phyloP scores from a whole-genome alignment of 2,113 vertebrate genomes.

The Myanophis thanlyinensis region DNA sequence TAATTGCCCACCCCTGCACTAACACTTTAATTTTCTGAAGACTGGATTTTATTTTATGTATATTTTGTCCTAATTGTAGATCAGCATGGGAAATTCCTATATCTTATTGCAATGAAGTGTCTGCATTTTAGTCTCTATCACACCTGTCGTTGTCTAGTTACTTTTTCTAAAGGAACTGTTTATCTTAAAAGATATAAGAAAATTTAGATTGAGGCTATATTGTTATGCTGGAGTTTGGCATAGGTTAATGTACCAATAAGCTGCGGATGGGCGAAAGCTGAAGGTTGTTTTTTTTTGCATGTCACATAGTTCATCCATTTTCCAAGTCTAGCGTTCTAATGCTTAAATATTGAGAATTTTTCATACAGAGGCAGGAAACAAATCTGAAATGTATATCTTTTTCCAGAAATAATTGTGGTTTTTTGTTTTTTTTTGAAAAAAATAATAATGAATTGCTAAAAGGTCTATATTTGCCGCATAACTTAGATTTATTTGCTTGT shows the following conservation, averaged over 20 bases:
- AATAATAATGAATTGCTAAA: neutral
- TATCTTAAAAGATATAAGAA: constrained; percentile 26
- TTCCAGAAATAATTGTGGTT: constrained; percentile 23
- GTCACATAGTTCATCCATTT: constrained; percentile 65
- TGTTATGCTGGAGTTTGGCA: neutral
- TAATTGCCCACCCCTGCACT: no score
- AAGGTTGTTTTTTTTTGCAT: constrained; percentile 47
- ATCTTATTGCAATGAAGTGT: constrained; percentile 13
- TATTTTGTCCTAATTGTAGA: neutral
- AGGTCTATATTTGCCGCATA: fast-evolving
- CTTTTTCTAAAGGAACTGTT: constrained; percentile 13
- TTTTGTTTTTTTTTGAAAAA: constrained; percentile 30
- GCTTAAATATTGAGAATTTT: constrained; percentile 53
- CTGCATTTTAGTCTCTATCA: constrained; percentile 21
- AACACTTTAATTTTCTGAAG: neutral
- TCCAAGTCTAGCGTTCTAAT: constrained; percentile 18
- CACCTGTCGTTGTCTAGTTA: constrained; percentile 18
- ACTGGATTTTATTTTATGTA: neutral
- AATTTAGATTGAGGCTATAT: neutral
- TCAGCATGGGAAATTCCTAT: neutral
- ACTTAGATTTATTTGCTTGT: constrained; percentile 12
- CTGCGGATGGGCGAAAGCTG: constrained; percentile 63
- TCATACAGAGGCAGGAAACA: constrained; percentile 34
- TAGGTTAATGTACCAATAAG: constrained; percentile 36
- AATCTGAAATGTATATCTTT: constrained; percentile 32